phyloP scores from a whole-genome alignment of 2,888 invertebrate genomes.

The Coronaproctus castanopsis region DNA sequence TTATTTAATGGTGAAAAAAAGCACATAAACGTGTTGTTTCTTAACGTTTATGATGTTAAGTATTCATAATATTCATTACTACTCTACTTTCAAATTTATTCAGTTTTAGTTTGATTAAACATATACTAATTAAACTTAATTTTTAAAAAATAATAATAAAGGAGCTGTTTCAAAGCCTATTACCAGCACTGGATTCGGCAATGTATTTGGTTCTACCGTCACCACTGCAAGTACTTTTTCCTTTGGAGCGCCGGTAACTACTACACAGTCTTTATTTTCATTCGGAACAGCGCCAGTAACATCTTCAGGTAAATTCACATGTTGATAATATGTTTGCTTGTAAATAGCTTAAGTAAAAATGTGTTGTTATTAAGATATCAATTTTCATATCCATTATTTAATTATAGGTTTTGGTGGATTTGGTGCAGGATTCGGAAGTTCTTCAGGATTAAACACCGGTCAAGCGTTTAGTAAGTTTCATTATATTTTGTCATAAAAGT shows the following conservation, averaged over 20 bases:
- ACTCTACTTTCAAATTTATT: too few relatives aligned
- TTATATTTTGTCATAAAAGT: too few relatives aligned
- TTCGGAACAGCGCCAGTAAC: constrained; percentile 24
- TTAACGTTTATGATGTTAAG: too few relatives aligned
- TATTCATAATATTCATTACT: too few relatives aligned
- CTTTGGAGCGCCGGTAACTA: constrained; percentile 32
- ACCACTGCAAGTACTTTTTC: constrained; percentile 29
- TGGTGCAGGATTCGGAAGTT: constrained; percentile 14
- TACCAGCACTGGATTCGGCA: constrained; percentile 7
- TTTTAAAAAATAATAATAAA: too few relatives aligned
- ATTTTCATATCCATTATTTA: not conserved
- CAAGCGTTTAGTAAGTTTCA: constrained; percentile 27
- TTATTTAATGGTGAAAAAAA: too few relatives aligned
- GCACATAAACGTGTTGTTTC: too few relatives aligned
- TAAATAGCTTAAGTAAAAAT: not conserved
- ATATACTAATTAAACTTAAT: too few relatives aligned
- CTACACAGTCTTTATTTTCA: constrained; percentile 29
- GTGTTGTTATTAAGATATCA: not conserved
- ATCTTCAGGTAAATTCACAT: constrained; percentile 18
- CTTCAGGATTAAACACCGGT: constrained; percentile 23
- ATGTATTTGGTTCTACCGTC: constrained; percentile 24
- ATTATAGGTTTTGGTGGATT: constrained; percentile 21
- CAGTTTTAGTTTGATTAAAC: too few relatives aligned
- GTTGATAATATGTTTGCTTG: not conserved
- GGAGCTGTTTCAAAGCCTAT: constrained; percentile 6